These are phyloP conservation scores for Phasia obesa DNA, from an alignment of 2,888 invertebrate species.

Conservation along the genomic window DNA sequence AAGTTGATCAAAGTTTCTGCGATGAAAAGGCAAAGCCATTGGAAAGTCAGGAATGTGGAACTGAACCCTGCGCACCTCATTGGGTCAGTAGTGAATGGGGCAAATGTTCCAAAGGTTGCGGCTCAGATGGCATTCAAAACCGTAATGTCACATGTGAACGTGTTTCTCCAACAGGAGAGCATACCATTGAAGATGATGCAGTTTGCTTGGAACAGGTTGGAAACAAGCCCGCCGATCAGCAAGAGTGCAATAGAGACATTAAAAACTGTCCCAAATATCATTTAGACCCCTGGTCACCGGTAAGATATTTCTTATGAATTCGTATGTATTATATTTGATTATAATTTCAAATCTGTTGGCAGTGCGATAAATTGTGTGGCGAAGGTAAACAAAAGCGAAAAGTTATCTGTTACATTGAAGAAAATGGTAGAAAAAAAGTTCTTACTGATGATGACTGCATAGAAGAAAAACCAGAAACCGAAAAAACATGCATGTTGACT, in stretches of 20 bases:
- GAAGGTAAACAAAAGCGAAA: slow-evolving; percentile 91
- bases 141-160: slow-evolving; percentile 91
- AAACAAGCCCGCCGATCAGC: slow-evolving; percentile 87
- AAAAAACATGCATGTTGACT: slow-evolving; percentile 88
- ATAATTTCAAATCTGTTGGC: slow-evolving; percentile 49
- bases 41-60: slow-evolving; percentile 88
- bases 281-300: slow-evolving; percentile 94
- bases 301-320: slow-evolving; percentile 82
- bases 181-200: slow-evolving; percentile 88
- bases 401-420: slow-evolving; percentile 90
- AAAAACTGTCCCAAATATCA: slow-evolving; percentile 93
- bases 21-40: slow-evolving; percentile 89
- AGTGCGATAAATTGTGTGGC: slow-evolving; percentile 96
- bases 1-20: slow-evolving; percentile 90
- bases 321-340: not conserved
- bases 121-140: slow-evolving; percentile 88
- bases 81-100: slow-evolving; percentile 93
- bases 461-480: slow-evolving; percentile 87
- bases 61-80: slow-evolving; percentile 89
- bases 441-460: slow-evolving; percentile 86
- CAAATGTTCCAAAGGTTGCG: slow-evolving; percentile 91
- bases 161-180: slow-evolving; percentile 87
- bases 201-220: slow-evolving; percentile 88
- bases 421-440: slow-evolving; percentile 86
- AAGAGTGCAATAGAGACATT: slow-evolving; percentile 89